phyloP scores from a whole-genome alignment of 2,797 vertebrate species.

The Danio tinwini region DNA sequence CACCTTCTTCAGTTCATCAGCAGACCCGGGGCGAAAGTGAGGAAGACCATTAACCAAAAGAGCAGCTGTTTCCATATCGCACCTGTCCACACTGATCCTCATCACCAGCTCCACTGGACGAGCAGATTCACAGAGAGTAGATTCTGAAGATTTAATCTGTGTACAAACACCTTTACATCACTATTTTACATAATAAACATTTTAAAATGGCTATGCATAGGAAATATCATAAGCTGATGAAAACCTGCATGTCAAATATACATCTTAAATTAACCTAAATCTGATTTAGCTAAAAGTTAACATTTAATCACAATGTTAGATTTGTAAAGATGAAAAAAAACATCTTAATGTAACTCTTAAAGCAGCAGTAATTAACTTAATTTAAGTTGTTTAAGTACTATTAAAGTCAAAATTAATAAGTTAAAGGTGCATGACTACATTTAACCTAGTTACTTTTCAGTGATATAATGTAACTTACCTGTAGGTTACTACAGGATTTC shows the following conservation, averaged over 20 bases:
- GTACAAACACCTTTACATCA: background rate
- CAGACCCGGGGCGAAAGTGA: background rate
- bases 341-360: too few species aligned
- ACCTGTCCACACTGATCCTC: slow-evolving; percentile 28
- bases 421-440: too few species aligned
- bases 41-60: slow-evolving; percentile 9
- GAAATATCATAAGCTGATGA: background rate
- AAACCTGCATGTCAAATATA: background rate
- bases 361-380: too few species aligned
- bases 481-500: too few species aligned
- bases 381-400: too few species aligned
- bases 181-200: background rate
- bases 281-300: too few species aligned
- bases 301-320: too few species aligned
- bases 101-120: background rate
- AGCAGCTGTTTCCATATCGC: slow-evolving; percentile 2
- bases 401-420: too few species aligned
- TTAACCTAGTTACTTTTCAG: too few species aligned
- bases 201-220: background rate
- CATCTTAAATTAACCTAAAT: background rate
- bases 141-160: background rate
- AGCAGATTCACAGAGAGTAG: background rate
- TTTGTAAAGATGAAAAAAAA: too few species aligned
- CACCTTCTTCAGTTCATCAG: slow-evolving; percentile 21
- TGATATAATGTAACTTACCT: too few species aligned